phyloP scores from a whole-genome alignment of 2,797 vertebrate species.

The Spheniscus humboldti region DNA sequence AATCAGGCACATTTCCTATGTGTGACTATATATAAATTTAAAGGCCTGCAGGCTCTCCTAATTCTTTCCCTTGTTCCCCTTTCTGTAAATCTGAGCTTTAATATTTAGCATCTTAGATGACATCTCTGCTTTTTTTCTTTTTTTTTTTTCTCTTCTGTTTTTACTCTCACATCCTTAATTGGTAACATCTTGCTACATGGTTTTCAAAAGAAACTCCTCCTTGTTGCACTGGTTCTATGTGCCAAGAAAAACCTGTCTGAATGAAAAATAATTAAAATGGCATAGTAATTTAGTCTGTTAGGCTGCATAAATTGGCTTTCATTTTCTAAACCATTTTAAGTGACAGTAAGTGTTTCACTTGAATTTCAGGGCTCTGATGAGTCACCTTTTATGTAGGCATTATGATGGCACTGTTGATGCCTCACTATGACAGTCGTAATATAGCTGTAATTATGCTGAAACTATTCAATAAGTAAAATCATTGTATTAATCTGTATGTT shows the following conservation, averaged over 20 bases:
- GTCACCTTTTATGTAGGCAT: constrained; percentile 53
- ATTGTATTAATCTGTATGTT: constrained; percentile 55
- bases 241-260: constrained; percentile 19
- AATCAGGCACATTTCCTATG: not conserved
- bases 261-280: constrained; percentile 45
- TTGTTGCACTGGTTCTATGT: not conserved
- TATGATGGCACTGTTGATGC: constrained; percentile 56
- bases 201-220: not conserved
- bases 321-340: constrained; percentile 42
- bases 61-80: not conserved
- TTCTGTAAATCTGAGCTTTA: not conserved
- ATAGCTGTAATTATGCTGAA: constrained; percentile 48
- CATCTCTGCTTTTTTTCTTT: not conserved
- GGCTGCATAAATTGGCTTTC: constrained; percentile 37
- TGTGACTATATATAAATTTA: not conserved
- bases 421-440: constrained; percentile 50
- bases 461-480: constrained; percentile 43
- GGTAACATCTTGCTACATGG: not conserved
- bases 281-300: constrained; percentile 23
- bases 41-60: not conserved
- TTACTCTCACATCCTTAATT: not conserved
- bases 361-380: constrained; percentile 42
- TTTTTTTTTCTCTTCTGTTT: not conserved
- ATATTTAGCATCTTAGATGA: not conserved
- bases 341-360: constrained; percentile 53